Conservation (phyloP, 2,797 vertebrate species). For the Pipistrellus nathusii region DNA sequence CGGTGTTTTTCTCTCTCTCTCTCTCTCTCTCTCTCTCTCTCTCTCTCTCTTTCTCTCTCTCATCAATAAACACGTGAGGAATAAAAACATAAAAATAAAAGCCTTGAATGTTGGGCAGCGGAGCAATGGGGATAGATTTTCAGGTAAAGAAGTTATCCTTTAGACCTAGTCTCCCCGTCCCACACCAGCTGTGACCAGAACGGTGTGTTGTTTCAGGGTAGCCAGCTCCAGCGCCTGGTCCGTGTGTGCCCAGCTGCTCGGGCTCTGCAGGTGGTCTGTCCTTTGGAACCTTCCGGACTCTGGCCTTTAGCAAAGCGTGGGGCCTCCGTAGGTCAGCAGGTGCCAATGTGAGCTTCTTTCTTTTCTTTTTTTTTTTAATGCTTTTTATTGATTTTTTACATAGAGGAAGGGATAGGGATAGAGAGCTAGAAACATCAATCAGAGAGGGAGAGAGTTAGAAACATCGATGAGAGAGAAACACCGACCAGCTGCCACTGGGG, state of each 20-base stretch:
- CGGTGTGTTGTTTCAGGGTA: background rate
- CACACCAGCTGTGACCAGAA: background rate
- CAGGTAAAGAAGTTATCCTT: too few relatives aligned
- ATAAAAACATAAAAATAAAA: background rate
- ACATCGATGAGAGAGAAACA: too few relatives aligned
- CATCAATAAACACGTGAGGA: background rate
- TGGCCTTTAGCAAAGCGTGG: conserved; percentile 1
- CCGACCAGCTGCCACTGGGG: too few relatives aligned
- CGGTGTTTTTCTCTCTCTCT: background rate
- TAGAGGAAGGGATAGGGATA: too few relatives aligned
- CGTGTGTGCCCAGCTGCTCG: background rate
- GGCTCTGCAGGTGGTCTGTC: background rate
- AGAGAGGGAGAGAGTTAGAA: too few relatives aligned
- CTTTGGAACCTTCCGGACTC: background rate
- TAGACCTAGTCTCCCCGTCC: background rate
- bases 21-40: too few relatives aligned
- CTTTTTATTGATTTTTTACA: too few relatives aligned
- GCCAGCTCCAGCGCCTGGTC: background rate
- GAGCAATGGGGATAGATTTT: background rate
- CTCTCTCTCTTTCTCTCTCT: background rate
- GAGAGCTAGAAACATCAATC: too few relatives aligned
- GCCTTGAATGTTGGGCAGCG: background rate
- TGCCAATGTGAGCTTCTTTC: background rate
- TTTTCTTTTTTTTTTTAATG: too few relatives aligned
- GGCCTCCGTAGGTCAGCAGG: background rate